These are phyloP conservation scores for Notothenia coriiceps DNA, from an alignment of 2,113 vertebrate genomes.

Conservation along the genomic window DNA sequence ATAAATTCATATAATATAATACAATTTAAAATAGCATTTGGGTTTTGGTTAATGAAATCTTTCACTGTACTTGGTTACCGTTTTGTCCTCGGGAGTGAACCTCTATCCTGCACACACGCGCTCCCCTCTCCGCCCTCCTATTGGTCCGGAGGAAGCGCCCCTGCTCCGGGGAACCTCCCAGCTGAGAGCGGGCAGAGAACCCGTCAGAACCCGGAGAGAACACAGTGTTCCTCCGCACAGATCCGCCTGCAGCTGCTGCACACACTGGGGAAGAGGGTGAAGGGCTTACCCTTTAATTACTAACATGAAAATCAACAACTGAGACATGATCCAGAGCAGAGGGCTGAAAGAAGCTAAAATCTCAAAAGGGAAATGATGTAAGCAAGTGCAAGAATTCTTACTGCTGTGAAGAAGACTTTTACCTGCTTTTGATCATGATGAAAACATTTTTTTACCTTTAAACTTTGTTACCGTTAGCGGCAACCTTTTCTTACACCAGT, in stretches of 20 bases:
- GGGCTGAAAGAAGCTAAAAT: too few relatives aligned
- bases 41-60: not conserved
- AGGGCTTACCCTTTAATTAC: not conserved
- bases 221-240: constrained; percentile 54
- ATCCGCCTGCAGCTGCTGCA: constrained; percentile 7
- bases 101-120: not conserved
- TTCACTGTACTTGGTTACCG: not conserved
- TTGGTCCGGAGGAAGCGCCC: constrained; percentile 49
- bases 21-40: not conserved
- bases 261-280: not conserved
- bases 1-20: too few relatives aligned
- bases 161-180: constrained; percentile 38
- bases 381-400: not conserved
- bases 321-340: too few relatives aligned
- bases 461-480: not conserved
- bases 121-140: not conserved
- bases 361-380: not conserved
- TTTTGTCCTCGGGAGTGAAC: constrained; percentile 17
- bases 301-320: not conserved
- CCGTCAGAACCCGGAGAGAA: constrained; percentile 49
- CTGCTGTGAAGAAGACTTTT: not conserved
- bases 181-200: constrained; percentile 41
- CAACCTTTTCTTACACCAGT: not conserved
- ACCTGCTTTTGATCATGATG: not conserved
- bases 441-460: not conserved